Evolutionary conservation across 2,888 invertebrate species (phyloP).

Genomic region (Pheosia gnoma): DNA sequence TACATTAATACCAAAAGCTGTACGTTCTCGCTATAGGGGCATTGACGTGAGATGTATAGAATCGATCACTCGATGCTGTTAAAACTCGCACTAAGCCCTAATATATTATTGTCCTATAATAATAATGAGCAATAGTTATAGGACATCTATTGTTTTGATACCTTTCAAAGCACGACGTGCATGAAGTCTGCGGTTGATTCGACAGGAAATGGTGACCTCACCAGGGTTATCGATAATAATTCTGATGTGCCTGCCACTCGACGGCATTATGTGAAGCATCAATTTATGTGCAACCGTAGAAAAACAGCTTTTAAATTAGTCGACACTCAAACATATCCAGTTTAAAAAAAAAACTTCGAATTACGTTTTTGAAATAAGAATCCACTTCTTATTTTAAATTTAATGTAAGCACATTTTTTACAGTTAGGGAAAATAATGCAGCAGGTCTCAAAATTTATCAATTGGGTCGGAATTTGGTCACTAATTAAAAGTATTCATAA

Average conservation of each 20-base stretch:
- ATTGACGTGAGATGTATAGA: too few species aligned
- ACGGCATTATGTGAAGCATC: conserved; percentile 3
- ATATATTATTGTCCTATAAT: too few species aligned
- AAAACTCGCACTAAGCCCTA: too few species aligned
- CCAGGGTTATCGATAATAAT: conserved; percentile 58
- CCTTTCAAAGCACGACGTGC: neutral
- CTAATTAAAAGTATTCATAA: neutral
- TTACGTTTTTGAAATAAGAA: too few species aligned
- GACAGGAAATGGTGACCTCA: conserved; percentile 56
- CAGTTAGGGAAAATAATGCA: neutral
- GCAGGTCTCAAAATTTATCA: neutral
- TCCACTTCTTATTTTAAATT: neutral
- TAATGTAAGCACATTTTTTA: neutral
- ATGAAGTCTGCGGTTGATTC: conserved; percentile 7
- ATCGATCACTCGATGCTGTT: too few species aligned
- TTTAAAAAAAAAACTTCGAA: too few species aligned
- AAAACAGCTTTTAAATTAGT: too few species aligned
- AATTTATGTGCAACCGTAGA: neutral
- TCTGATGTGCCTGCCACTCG: conserved; percentile 41
- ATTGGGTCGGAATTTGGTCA: neutral
- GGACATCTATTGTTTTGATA: too few species aligned
- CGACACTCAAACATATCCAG: too few species aligned
- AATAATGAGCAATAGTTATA: too few species aligned
- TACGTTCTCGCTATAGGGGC: too few species aligned
- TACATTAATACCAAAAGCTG: too few species aligned